Evolutionary conservation across 2,113 vertebrate species (phyloP), one percentile per base, ranked within the genome.

Genomic region (Lampris megalopsis): DNA sequence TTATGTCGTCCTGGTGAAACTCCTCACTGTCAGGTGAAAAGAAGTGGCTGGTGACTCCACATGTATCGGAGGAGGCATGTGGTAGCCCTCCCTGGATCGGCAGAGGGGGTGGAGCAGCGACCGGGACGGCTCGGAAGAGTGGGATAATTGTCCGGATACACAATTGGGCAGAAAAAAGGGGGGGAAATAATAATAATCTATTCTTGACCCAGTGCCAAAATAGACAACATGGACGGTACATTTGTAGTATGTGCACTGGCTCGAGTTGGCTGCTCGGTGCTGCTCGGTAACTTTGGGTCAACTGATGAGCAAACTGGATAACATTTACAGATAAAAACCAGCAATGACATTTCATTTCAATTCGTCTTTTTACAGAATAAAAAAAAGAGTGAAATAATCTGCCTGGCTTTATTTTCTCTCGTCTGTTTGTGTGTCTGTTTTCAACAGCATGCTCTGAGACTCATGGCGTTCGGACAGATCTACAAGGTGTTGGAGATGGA

Each of bases 401-500:
- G 43, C 7, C 43, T 7, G 42, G 4, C 40, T 2, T 64, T 47
- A 62, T 6, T 37, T 5, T 71, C 9, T 45, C 1, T 8, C 58
- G 35, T 68, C 13, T 78, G 43, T 62, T 56, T 86, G 56, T 73
- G 64, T 75, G 79, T 66, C 88, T 91, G 81, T 88, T 4, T 91
- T 74, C 84, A 86, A 50, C 88, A 99, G 98, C 97, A 97, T 50
- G 95, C 97, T 45, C 94, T 99, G 81, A 95, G 98, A 89, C 95
- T 97, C 76, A 97, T 98, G 91, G 98, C 98, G 5, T 99, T 99
- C 71, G 98, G 97, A 82, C 97, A 99, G 89, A 98, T 99, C 92
- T 98, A 97, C 91, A 99, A 98, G 90, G 97, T 99, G 80, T 89
- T 99, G 91, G 98, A 98, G 87, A 99, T 99, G 98, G 98, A 99